Evolutionary conservation across 1,140 invertebrate genomes (phyloP), one percentile per base, ranked within the genome.

Genomic region (Octopus bimaculoides): DNA sequence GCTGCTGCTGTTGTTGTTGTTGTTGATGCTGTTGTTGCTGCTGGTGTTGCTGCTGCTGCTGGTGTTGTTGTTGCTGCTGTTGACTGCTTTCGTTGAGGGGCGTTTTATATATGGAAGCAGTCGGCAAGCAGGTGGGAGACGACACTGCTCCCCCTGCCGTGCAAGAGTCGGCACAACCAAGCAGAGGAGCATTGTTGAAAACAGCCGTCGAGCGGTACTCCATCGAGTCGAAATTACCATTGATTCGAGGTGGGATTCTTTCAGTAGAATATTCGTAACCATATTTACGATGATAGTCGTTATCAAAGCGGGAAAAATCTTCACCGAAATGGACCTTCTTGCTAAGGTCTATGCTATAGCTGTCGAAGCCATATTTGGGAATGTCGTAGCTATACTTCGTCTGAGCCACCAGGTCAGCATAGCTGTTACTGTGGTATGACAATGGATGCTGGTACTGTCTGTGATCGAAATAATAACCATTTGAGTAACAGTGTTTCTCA

Each of bases 311-410:
- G 14, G 84, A 77, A 54, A 84, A 79, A 53, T 87, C 87, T 54
- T 88, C 87, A 76, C 83, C 83, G 75, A 86, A 87, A 56, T 87
- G 86, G 12, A 86, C 85, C 77, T 87, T 87, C 82, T 88, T 89
- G 71, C 84, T 85, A 75, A 89, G 82, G 81, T 89, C 88, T 17
- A 89, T 80, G 75, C 87, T 85, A 81, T 89, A 89, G n/a, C 85
- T 80, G 77, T 88, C 87, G 77, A 86, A 84, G 54, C 87, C 86
- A 81, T 87, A 88, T 77, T 87, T 88, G 41, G 86, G 75, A 61
- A 88, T 78, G 77, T 88, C 87, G 69, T 87, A 87, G 52, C 86
- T 84, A 84, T 89, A 89, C 81, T 89, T 89, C 20, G 85, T 78
- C 26, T 86, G 80, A 55, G 83, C 80, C 76, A 89, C 84, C 26